Evolutionary conservation across 2,797 vertebrate genomes (phyloP).

Genomic region (Thamnophis elegans): DNA sequence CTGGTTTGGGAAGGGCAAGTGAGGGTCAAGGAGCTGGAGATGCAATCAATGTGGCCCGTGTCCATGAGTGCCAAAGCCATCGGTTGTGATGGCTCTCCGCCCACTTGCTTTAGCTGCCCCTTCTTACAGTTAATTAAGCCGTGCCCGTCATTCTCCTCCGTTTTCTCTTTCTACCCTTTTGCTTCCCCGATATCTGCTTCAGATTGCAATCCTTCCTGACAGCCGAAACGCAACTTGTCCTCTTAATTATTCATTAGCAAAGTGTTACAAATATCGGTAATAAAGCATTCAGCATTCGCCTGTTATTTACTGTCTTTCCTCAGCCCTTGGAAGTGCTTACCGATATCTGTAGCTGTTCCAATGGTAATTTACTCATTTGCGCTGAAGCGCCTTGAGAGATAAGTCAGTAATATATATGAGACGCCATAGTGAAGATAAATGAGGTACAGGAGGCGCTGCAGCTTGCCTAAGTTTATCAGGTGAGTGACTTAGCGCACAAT

Average conservation of each 20-base stretch:
- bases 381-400: background rate
- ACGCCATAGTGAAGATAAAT: background rate
- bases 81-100: too few species aligned
- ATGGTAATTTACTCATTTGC: background rate
- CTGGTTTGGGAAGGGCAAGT: accelerated
- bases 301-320: background rate
- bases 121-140: background rate
- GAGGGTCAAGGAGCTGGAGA: background rate
- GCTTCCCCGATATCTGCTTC: background rate
- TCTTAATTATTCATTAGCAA: background rate
- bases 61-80: too few species aligned
- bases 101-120: background rate
- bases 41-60: too few species aligned
- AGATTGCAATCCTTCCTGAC: background rate
- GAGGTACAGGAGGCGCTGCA: background rate
- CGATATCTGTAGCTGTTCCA: background rate
- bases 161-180: background rate
- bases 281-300: background rate
- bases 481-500: background rate
- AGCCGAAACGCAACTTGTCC: background rate
- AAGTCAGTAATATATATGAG: background rate
- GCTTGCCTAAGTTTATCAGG: background rate
- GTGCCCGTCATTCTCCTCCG: too few species aligned
- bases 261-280: background rate
- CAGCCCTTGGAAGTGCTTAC: background rate